Percentiles rank a stretch among this genome's conserved stretches.
These are phyloP conservation scores for Chromoteleia sp. DNA, from an alignment of 2,888 invertebrate genomes.

Conservation along the genomic window DNA sequence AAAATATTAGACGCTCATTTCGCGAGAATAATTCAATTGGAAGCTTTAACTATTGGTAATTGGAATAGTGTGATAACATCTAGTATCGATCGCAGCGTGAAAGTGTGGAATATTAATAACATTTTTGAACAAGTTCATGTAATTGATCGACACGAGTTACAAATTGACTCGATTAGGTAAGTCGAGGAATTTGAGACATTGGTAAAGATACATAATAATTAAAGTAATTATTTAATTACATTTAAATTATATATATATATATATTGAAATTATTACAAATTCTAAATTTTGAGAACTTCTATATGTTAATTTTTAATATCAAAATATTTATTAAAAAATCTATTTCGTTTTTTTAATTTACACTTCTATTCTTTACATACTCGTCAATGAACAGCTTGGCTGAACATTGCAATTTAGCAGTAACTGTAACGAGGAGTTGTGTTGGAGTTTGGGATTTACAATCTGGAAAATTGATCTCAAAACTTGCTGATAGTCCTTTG, in stretches of 20 bases:
- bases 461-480: conserved; percentile 93
- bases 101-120: conserved; percentile 99
- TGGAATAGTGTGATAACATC: conserved; percentile 98
- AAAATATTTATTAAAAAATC: background rate
- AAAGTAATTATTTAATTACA: conserved; percentile 6
- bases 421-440: conserved; percentile 96
- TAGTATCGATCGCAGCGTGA: conserved; percentile 98
- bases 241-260: background rate
- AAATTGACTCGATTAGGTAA: conserved; percentile 95
- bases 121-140: conserved; percentile 99
- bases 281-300: no score
- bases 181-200: conserved; percentile 4
- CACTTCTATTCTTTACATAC: no score
- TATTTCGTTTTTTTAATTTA: conserved; percentile 34
- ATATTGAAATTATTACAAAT: background rate
- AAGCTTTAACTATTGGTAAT: conserved; percentile 93
- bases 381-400: conserved; percentile 90
- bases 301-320: no score
- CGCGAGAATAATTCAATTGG: conserved; percentile 96
- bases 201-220: background rate
- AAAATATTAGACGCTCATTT: conserved; percentile 98
- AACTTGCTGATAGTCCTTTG: conserved; percentile 95
- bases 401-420: conserved; percentile 92
- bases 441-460: conserved; percentile 97
- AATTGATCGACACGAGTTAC: conserved; percentile 97